phyloP scores from a whole-genome alignment of 2,888 invertebrate genomes.

The Sclerodermus sp. region DNA sequence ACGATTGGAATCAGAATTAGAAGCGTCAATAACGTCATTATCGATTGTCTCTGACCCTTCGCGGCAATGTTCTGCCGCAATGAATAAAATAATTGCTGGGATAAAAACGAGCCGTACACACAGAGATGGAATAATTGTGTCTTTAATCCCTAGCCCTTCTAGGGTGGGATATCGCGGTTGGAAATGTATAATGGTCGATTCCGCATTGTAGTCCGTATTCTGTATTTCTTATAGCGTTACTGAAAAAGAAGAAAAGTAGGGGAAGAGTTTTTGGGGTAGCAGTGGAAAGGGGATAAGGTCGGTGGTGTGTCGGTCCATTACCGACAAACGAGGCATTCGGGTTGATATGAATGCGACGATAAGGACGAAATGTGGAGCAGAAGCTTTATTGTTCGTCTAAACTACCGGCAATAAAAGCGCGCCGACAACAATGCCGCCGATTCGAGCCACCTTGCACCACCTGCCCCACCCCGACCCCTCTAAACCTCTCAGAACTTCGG shows the following conservation, averaged over 20 bases:
- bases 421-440: constrained; percentile 31
- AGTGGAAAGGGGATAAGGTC: constrained; percentile 2
- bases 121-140: no score
- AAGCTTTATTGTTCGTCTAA: constrained; percentile 45
- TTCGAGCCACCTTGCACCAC: constrained; percentile 11
- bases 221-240: constrained; percentile 11
- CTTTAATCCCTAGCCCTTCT: no score
- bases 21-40: no score
- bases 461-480: constrained; percentile 18
- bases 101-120: no score
- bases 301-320: constrained; percentile 35
- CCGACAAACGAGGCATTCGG: constrained; percentile 35
- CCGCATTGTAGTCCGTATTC: no score
- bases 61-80: no score
- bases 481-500: not conserved
- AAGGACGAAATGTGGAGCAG: constrained; percentile 34
- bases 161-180: no score
- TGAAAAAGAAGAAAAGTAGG: not conserved
- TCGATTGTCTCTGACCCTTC: no score
- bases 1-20: no score
- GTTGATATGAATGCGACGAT: constrained; percentile 38
- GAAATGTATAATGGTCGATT: no score
- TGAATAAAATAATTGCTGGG: no score
- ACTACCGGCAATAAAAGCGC: constrained; percentile 41
- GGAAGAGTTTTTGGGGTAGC: constrained; percentile 2